Evolutionary conservation across 2,888 invertebrate genomes (phyloP).

Genomic region (Stegophylla sp.): DNA sequence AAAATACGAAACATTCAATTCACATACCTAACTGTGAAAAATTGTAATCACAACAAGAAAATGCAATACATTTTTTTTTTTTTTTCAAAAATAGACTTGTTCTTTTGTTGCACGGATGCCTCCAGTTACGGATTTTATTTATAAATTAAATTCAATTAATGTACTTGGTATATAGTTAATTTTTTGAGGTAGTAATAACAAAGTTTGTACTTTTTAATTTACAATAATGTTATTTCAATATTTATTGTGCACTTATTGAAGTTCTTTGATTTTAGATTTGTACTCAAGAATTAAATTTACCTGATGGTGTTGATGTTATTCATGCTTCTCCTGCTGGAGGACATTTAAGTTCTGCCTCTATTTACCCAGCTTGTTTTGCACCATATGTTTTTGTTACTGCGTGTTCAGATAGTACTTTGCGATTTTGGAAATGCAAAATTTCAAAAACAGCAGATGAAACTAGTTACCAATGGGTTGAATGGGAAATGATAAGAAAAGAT

Average conservation of each 20-base stretch:
- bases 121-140: too few species aligned
- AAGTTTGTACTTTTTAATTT: too few species aligned
- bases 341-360: slow-evolving; percentile 94
- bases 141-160: too few species aligned
- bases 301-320: slow-evolving; percentile 88
- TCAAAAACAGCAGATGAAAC: slow-evolving; percentile 66
- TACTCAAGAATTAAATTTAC: slow-evolving; percentile 84
- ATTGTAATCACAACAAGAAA: too few species aligned
- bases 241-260: not conserved
- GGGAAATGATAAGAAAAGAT: slow-evolving; percentile 83
- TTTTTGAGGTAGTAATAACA: too few species aligned
- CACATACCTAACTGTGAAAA: too few species aligned
- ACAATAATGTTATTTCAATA: not conserved
- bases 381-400: slow-evolving; percentile 96
- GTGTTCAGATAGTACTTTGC: slow-evolving; percentile 88
- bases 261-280: slow-evolving; percentile 70
- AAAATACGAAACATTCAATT: too few species aligned
- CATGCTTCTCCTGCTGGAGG: slow-evolving; percentile 96
- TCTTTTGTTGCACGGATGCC: too few species aligned
- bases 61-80: too few species aligned
- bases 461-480: slow-evolving; percentile 82
- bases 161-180: too few species aligned
- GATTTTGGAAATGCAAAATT: slow-evolving; percentile 84
- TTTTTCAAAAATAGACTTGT: too few species aligned
- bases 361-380: slow-evolving; percentile 98